A percentile compares a stretch with the other conserved stretches of the same genome.
Evolutionary conservation across 2,888 invertebrate species (phyloP).

Genomic region (Agyllia agylla): DNA sequence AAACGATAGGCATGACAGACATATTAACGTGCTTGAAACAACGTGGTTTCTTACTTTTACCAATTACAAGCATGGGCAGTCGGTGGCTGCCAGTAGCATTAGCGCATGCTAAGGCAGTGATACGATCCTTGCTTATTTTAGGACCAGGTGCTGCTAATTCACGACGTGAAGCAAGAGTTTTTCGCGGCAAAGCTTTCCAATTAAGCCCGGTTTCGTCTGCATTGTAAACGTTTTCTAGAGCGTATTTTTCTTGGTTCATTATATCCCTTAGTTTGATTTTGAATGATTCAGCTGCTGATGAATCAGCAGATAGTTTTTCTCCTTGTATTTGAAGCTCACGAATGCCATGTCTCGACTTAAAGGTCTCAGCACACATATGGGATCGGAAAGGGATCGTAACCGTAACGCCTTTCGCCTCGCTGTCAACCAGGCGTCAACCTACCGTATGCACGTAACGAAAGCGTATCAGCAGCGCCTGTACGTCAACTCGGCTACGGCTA

Average conservation of each 20-base stretch:
- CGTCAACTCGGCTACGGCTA: slow-evolving; percentile 73
- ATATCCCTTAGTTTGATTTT: background rate
- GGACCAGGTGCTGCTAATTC: background rate
- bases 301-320: background rate
- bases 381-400: slow-evolving; percentile 45
- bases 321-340: background rate
- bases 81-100: background rate
- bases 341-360: slow-evolving; percentile 5
- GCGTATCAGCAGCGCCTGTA: slow-evolving; percentile 60
- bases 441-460: slow-evolving; percentile 64
- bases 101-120: too few species aligned
- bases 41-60: background rate
- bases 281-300: background rate
- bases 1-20: too few species aligned
- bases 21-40: too few species aligned
- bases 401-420: slow-evolving; percentile 22
- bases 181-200: background rate
- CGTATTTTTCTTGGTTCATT: slow-evolving; percentile 10
- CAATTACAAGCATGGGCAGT: background rate
- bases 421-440: slow-evolving; percentile 10
- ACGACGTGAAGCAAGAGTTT: background rate
- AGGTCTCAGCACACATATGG: slow-evolving; percentile 20
- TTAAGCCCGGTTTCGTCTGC: too few species aligned
- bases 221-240: slow-evolving; percentile 35
- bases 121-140: too few species aligned